Percentiles rank a stretch among this genome's conserved stretches.
Evolutionary conservation across 1,140 invertebrate species (phyloP).

Genomic region (Ips typographus): DNA sequence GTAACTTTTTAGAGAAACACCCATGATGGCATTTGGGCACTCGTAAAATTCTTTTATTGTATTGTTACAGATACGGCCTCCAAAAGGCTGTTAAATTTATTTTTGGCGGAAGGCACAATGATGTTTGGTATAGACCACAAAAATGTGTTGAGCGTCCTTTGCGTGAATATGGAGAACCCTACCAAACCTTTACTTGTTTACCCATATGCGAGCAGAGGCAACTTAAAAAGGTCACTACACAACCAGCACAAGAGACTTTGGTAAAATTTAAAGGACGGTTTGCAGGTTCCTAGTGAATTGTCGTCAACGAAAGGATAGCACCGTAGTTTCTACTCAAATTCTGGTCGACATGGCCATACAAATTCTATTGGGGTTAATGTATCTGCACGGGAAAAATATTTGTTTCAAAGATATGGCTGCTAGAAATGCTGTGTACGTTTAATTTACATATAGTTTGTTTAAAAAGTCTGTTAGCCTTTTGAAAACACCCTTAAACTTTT

Average conservation of each 20-base stretch:
- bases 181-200: constrained; percentile 79
- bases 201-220: constrained; percentile 76
- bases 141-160: constrained; percentile 80
- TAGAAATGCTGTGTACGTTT: constrained; percentile 82
- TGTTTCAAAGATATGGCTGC: constrained; percentile 90
- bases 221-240: constrained; percentile 78
- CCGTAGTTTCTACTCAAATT: constrained; percentile 74
- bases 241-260: neutral
- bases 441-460: neutral
- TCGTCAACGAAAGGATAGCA: constrained; percentile 58
- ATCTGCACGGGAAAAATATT: constrained; percentile 85
- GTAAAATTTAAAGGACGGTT: neutral
- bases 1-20: neutral
- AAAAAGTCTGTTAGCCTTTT: too few species aligned
- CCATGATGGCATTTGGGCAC: constrained; percentile 18
- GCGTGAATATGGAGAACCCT: constrained; percentile 74
- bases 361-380: constrained; percentile 82
- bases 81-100: constrained; percentile 75
- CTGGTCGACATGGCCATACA: constrained; percentile 89
- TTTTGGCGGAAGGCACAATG: constrained; percentile 81
- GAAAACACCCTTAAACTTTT: too few species aligned
- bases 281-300: constrained; percentile 67
- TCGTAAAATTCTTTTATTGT: constrained; percentile 34
- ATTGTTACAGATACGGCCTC: constrained; percentile 74
- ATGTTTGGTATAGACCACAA: constrained; percentile 79